These are phyloP conservation scores for Himalopsyche anomala DNA, from an alignment of 2,888 invertebrate species.

Conservation along the genomic window DNA sequence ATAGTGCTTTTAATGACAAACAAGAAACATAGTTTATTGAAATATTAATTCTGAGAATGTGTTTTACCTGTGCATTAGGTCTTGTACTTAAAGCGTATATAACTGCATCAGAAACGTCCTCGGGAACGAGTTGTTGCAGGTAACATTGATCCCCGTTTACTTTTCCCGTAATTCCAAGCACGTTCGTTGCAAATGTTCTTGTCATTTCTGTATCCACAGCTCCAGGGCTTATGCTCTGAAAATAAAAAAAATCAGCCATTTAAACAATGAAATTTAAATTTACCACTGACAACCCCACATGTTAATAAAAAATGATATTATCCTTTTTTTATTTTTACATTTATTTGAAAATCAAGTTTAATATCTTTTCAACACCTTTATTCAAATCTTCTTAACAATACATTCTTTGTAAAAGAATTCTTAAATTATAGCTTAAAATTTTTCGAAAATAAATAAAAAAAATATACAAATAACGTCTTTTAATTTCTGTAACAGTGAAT, in stretches of 20 bases:
- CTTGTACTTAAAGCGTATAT: conserved; percentile 80
- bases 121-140: conserved; percentile 67
- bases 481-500: no score
- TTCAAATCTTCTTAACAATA: background rate
- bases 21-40: no score
- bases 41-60: background rate
- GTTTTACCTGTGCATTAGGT: conserved; percentile 77
- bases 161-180: conserved; percentile 60
- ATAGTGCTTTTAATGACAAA: no score
- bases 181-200: conserved; percentile 62
- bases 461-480: no score
- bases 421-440: no score
- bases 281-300: conserved; percentile 12
- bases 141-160: conserved; percentile 63
- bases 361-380: background rate
- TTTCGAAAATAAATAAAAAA: no score
- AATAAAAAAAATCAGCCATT: conserved; percentile 49
- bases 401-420: background rate
- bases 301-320: background rate
- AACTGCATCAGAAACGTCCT: conserved; percentile 80
- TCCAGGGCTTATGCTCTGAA: conserved; percentile 81
- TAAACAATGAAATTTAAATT: conserved; percentile 49
- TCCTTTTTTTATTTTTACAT: no score
- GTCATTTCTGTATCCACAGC: conserved; percentile 76
- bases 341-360: no score